Percentiles rank a stretch among this genome's conserved stretches.
Conservation (phyloP, 2,797 vertebrate genomes). For the Platalea minor region DNA sequence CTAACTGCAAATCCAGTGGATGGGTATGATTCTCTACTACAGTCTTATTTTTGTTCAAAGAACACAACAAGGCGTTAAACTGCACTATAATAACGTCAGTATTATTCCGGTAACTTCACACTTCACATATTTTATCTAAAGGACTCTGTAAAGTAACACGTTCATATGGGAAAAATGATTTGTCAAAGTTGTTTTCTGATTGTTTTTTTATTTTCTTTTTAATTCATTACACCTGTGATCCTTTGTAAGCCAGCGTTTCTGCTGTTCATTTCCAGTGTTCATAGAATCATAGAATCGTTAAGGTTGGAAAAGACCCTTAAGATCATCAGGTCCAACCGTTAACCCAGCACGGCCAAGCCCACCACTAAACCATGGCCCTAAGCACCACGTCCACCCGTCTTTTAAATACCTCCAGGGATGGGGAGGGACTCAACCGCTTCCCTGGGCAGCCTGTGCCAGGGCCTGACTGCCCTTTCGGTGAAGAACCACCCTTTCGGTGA, state of each 20-base stretch:
- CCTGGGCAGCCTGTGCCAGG: no score
- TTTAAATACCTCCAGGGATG: no score
- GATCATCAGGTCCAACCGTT: no score
- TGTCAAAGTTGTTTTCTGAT: neutral
- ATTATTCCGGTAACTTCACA: neutral
- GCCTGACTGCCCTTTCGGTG: no score
- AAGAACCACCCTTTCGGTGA: no score
- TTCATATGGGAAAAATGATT: neutral
- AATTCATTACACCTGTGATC: neutral
- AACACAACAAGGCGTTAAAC: neutral
- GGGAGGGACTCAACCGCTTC: no score
- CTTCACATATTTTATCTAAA: neutral
- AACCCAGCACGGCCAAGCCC: no score
- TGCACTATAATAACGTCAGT: neutral
- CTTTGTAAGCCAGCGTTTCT: neutral
- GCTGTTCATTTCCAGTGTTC: neutral
- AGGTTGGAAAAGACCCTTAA: no score
- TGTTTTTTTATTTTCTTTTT: neutral
- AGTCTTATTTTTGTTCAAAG: neutral
- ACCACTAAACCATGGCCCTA: no score
- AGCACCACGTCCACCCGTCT: no score
- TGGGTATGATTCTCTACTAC: neutral
- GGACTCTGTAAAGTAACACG: neutral
- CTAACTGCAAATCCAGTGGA: neutral
- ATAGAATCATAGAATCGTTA: no score